These are phyloP conservation scores for Papilio demoleus DNA, from an alignment of 2,888 invertebrate genomes.

Conservation along the genomic window DNA sequence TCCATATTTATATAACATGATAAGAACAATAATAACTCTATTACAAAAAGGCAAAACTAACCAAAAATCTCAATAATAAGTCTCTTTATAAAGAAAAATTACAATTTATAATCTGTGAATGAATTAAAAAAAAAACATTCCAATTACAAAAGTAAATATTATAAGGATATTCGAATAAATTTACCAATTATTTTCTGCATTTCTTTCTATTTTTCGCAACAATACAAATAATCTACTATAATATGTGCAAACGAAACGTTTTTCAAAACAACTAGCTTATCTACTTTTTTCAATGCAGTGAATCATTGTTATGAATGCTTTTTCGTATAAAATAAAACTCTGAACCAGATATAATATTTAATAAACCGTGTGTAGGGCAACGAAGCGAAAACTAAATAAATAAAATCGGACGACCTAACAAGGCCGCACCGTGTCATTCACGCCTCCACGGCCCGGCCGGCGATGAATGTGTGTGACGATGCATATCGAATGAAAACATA, in stretches of 20 bases:
- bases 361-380: conserved; percentile 43
- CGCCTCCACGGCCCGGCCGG: conserved; percentile 45
- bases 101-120: too few relatives aligned
- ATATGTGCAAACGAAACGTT: background rate
- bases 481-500: conserved; percentile 38
- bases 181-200: too few relatives aligned
- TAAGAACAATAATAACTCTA: background rate
- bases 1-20: conserved; percentile 27
- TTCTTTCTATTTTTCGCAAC: too few relatives aligned
- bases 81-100: too few relatives aligned
- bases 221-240: background rate
- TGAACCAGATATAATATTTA: conserved; percentile 8
- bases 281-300: background rate
- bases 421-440: conserved; percentile 59
- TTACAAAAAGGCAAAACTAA: background rate
- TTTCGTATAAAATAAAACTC: background rate
- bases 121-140: too few relatives aligned
- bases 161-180: too few relatives aligned
- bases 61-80: too few relatives aligned
- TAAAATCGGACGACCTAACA: conserved; percentile 63
- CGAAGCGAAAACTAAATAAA: conserved; percentile 54
- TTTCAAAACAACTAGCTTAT: background rate
- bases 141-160: too few relatives aligned
- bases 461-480: conserved; percentile 39
- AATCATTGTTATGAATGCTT: background rate